These are phyloP conservation scores for Diadema setosum DNA, from an alignment of 35 echinoderm and acorn worm genomes.

Conservation along the genomic window DNA sequence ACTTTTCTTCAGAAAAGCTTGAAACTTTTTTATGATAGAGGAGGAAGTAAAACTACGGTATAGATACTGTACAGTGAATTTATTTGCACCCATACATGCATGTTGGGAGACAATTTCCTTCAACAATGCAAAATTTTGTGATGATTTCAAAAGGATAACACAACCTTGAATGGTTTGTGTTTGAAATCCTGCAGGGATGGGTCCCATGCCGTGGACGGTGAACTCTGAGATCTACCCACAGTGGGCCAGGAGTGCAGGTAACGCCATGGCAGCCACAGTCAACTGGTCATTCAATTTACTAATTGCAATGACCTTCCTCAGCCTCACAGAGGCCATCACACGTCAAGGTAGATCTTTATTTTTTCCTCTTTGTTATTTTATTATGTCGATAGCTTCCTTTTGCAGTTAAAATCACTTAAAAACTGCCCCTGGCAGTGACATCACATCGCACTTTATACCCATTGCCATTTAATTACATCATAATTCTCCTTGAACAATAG, in stretches of 20 bases:
- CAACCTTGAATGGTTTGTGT: no score
- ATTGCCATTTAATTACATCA: not conserved
- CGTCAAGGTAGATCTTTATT: slow-evolving; percentile 55
- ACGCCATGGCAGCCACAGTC: slow-evolving; percentile 33
- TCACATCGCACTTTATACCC: not conserved
- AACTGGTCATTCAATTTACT: slow-evolving; percentile 92
- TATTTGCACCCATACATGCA: no score
- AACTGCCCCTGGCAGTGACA: not conserved
- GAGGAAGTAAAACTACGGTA: no score
- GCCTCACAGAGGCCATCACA: slow-evolving; percentile 78
- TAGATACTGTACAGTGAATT: no score
- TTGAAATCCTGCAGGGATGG: slow-evolving; percentile 86
- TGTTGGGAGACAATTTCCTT: no score
- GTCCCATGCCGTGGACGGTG: slow-evolving; percentile 91
- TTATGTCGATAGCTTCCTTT: not conserved
- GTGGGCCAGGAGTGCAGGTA: slow-evolving; percentile 90
- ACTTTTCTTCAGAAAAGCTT: no score
- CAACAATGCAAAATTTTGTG: no score
- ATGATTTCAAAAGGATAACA: no score
- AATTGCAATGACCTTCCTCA: slow-evolving; percentile 99
- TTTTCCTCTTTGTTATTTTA: not conserved
- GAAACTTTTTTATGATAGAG: no score
- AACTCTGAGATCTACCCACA: slow-evolving; percentile 97
- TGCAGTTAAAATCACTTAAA: not conserved
- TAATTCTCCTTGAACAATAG: no score